Conservation (phyloP, 2,113 vertebrate species). For the Heliornis fulica region DNA sequence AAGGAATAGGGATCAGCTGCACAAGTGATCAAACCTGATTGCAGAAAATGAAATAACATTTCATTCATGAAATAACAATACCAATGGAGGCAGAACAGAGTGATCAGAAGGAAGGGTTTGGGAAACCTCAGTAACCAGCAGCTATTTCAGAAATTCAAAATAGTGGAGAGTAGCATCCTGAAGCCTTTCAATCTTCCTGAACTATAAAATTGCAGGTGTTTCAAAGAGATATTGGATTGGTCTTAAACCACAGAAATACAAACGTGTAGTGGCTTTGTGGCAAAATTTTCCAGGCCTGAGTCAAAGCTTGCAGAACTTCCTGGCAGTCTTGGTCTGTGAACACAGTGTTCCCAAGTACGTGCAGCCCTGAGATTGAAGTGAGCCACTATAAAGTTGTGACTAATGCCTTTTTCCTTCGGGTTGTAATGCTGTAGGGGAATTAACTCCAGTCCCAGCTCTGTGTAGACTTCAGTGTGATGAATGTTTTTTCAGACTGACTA, state of each 20-base stretch:
- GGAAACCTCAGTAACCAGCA: not conserved
- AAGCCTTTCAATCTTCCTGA: not conserved
- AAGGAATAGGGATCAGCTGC: not conserved
- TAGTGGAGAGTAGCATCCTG: not conserved
- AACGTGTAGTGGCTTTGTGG: not conserved
- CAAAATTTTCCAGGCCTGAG: not conserved
- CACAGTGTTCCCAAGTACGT: accelerated
- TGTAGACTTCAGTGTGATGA: not conserved
- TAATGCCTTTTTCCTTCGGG: not conserved
- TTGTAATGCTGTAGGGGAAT: not conserved
- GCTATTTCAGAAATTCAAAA: not conserved
- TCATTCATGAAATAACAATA: no score
- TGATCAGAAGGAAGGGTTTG: not conserved
- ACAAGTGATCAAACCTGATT: not conserved
- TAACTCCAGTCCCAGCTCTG: not conserved
- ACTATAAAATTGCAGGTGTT: not conserved
- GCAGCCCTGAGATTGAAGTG: not conserved
- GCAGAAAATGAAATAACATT: not conserved
- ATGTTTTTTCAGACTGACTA: not conserved
- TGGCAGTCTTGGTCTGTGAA: not conserved
- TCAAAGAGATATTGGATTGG: not conserved
- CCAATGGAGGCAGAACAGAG: not conserved
- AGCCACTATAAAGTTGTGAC: not conserved
- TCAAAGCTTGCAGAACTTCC: not conserved
- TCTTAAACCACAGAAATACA: not conserved